These are phyloP conservation scores for Augochlorella aurata DNA, from an alignment of 2,888 invertebrate species.

Conservation along the genomic window DNA sequence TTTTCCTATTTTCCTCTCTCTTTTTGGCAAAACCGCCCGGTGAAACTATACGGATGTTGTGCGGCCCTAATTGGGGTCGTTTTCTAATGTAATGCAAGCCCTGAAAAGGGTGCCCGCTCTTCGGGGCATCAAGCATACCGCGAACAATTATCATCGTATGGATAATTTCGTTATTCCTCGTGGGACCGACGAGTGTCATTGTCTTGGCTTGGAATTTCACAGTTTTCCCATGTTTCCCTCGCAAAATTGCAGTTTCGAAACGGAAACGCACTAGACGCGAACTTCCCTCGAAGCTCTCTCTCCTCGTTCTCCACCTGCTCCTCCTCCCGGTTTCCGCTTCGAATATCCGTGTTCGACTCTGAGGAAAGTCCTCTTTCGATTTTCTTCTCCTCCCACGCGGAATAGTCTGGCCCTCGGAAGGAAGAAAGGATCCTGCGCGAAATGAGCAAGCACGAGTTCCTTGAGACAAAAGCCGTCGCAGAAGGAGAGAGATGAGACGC, in stretches of 20 bases:
- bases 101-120: not conserved
- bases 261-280: not conserved
- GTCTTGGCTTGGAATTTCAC: not conserved
- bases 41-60: constrained; percentile 3
- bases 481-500: constrained; percentile 47
- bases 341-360: constrained; percentile 19
- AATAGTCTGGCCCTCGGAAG: constrained; percentile 60
- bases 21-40: constrained; percentile 20
- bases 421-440: constrained; percentile 71
- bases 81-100: constrained; percentile 8
- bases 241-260: too few species aligned
- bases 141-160: not conserved
- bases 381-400: constrained; percentile 31
- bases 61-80: constrained; percentile 25
- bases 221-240: not conserved
- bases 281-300: not conserved
- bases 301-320: not conserved
- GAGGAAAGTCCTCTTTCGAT: constrained; percentile 44
- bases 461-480: constrained; percentile 78
- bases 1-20: not conserved
- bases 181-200: not conserved
- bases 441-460: constrained; percentile 79
- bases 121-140: not conserved
- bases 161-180: constrained; percentile 33
- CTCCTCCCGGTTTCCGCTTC: not conserved